A percentile compares a stretch with the other conserved stretches of the same genome.
These are phyloP conservation scores for Clusia tigrina DNA, from an alignment of 2,888 invertebrate species.

Conservation along the genomic window DNA sequence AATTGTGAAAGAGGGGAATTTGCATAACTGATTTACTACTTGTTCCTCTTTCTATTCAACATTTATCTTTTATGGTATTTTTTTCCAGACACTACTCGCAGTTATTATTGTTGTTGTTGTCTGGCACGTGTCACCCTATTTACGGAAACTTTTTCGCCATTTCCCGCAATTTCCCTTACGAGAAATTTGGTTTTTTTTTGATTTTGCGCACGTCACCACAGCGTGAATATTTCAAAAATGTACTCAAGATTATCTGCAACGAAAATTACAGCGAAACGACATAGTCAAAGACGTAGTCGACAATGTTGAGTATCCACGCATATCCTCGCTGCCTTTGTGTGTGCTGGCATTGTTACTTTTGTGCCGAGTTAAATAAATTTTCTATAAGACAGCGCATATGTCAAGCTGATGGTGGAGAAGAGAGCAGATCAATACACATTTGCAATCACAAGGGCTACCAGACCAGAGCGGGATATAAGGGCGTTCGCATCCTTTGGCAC, in stretches of 20 bases:
- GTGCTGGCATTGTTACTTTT: neutral
- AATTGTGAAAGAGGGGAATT: conserved; percentile 17
- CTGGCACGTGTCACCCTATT: conserved; percentile 17
- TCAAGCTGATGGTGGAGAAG: neutral
- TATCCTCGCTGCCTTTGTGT: neutral
- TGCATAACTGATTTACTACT: conserved; percentile 32
- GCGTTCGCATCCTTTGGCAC: neutral
- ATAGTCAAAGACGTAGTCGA: neutral
- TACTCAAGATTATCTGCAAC: conserved; percentile 20
- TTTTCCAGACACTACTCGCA: neutral
- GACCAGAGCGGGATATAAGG: neutral
- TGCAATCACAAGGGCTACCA: neutral
- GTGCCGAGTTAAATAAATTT: conserved; percentile 14
- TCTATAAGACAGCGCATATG: neutral
- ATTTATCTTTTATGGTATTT: neutral
- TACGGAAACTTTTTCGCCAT: conserved; percentile 10
- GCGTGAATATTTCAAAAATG: conserved; percentile 7
- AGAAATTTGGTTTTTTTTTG: neutral
- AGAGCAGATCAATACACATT: conserved; percentile 1
- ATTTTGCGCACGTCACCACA: neutral
- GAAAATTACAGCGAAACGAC: neutral
- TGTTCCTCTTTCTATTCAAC: conserved; percentile 13
- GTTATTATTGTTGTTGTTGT: conserved; percentile 12
- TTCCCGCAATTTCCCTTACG: conserved; percentile 19
- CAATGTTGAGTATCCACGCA: neutral